Evolutionary conservation across 2,113 vertebrate genomes (phyloP).

Genomic region (Myotis brandtii): DNA sequence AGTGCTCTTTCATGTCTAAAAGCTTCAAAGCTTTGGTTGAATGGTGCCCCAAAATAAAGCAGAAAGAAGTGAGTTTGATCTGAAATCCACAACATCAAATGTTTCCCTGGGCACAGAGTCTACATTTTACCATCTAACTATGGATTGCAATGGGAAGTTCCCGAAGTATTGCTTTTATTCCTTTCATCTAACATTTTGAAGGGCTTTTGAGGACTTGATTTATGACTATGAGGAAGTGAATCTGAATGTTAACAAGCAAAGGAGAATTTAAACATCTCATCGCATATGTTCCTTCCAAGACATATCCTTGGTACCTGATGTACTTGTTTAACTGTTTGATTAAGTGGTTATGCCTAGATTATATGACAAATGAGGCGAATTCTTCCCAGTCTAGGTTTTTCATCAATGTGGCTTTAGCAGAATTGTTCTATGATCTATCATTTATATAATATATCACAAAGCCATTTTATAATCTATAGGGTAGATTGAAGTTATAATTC

Average conservation of each 20-base stretch:
- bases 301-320: background rate
- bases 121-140: conserved; percentile 56
- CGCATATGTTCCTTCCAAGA: conserved; percentile 58
- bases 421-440: background rate
- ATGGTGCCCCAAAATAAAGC: conserved; percentile 56
- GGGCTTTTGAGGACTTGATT: conserved; percentile 60
- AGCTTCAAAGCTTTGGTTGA: conserved; percentile 64
- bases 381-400: background rate
- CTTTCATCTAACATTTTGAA: conserved; percentile 65
- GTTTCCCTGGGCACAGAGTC: conserved; percentile 27
- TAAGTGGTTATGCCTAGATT: conserved; percentile 43
- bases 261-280: conserved; percentile 57
- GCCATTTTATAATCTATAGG: background rate
- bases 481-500: background rate
- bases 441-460: background rate
- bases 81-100: conserved; percentile 71
- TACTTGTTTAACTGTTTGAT: conserved; percentile 58
- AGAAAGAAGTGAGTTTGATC: conserved; percentile 59
- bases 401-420: background rate
- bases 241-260: conserved; percentile 63
- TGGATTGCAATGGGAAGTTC: conserved; percentile 15
- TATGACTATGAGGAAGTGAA: conserved; percentile 65
- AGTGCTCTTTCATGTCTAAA: conserved; percentile 21
- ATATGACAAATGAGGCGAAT: background rate
- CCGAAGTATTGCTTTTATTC: conserved; percentile 63